Evolutionary conservation across 2,797 vertebrate genomes (phyloP).

Genomic region (Dicrostonyx torquatus): DNA sequence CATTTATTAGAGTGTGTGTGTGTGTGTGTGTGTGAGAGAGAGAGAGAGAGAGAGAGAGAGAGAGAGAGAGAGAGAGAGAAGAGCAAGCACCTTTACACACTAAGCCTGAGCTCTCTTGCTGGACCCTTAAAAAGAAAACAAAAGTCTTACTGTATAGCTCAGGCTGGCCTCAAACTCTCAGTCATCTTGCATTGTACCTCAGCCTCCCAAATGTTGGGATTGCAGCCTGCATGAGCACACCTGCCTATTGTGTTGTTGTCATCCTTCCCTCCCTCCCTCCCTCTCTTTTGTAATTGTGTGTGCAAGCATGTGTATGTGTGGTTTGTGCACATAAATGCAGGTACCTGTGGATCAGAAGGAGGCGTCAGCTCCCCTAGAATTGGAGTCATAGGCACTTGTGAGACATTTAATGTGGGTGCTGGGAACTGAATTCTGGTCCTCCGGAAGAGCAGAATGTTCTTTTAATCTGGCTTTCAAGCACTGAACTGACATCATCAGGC

Average conservation of each 20-base stretch:
- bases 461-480: neutral
- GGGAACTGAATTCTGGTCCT: neutral
- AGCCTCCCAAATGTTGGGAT: neutral
- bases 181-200: neutral
- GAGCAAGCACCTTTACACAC: neutral
- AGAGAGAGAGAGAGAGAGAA: no score
- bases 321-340: neutral
- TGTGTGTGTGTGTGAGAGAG: neutral
- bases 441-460: neutral
- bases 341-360: neutral
- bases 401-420: neutral
- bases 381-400: neutral
- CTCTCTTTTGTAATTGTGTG: neutral
- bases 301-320: neutral
- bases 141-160: neutral
- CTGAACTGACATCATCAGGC: neutral
- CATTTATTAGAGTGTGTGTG: neutral
- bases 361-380: neutral
- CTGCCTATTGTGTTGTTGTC: neutral
- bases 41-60: no score
- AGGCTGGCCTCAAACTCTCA: neutral
- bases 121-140: neutral
- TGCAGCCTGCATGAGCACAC: neutral
- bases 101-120: neutral
- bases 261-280: no score